phyloP scores from a whole-genome alignment of 2,113 vertebrate genomes.

The Holacanthus passer region DNA sequence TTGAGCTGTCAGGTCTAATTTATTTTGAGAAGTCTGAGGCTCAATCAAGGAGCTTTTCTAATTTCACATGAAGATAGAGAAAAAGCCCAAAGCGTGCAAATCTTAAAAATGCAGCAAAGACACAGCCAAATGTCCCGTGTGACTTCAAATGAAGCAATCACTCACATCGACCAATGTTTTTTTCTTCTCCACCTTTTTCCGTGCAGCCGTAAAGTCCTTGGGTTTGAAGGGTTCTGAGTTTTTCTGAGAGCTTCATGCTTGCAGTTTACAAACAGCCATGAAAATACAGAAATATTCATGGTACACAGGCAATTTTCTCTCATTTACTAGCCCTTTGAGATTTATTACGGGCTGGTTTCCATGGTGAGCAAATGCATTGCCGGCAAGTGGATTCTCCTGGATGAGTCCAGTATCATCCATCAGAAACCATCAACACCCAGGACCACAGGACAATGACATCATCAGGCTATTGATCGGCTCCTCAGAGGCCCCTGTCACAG shows the following conservation, averaged over 20 bases:
- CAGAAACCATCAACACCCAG: conserved; percentile 55
- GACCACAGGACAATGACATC: conserved; percentile 75
- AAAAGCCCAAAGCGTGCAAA: conserved; percentile 44
- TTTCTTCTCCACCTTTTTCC: conserved; percentile 7
- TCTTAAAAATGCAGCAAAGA: conserved; percentile 44
- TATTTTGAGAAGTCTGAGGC: conserved; percentile 46
- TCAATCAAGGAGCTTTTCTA: conserved; percentile 60
- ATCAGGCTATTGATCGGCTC: conserved; percentile 76
- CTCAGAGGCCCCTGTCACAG: conserved; percentile 51
- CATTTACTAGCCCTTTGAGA: conserved; percentile 40
- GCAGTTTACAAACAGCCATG: conserved; percentile 42
- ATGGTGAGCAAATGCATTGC: conserved; percentile 43
- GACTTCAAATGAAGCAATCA: conserved; percentile 72
- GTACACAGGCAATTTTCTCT: conserved; percentile 34
- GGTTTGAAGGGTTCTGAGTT: conserved; percentile 31
- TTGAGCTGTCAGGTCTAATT: conserved; percentile 63
- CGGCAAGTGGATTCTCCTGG: conserved; percentile 21
- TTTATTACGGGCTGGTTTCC: conserved; percentile 49
- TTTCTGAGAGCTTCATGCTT: conserved; percentile 15
- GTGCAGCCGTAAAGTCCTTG: not conserved
- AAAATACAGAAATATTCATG: conserved; percentile 58
- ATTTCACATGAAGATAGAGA: conserved; percentile 48
- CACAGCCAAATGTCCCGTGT: conserved; percentile 21
- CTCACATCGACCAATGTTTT: conserved; percentile 35
- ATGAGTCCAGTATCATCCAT: conserved; percentile 52